Evolutionary conservation across 1,140 invertebrate genomes (phyloP).

Genomic region (Aphelinus certus): DNA sequence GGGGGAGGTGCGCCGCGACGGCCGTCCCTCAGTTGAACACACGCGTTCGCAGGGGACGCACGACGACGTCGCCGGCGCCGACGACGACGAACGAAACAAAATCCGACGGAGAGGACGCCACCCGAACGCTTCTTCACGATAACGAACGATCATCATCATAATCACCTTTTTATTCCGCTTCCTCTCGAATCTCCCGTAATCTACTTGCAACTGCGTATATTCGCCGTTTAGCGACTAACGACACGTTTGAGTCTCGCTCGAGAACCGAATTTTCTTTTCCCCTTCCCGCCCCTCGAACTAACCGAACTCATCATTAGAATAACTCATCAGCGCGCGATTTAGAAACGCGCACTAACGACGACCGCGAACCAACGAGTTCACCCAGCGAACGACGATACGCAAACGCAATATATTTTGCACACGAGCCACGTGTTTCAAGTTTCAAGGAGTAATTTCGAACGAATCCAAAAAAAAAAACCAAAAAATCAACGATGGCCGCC

Average conservation of each 20-base stretch:
- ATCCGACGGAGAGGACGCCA: conserved; percentile 28
- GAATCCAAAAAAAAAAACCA: background rate
- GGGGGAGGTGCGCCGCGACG: conserved; percentile 46
- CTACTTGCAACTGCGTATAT: too few relatives aligned
- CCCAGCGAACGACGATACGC: conserved; percentile 3
- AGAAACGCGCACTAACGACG: background rate
- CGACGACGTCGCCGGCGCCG: conserved; percentile 45
- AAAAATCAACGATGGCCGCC: conserved; percentile 51
- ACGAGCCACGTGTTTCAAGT: background rate
- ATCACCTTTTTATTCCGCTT: background rate
- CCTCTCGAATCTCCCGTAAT: too few relatives aligned
- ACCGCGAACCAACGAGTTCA: background rate
- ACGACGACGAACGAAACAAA: conserved; percentile 37
- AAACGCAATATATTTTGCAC: too few relatives aligned
- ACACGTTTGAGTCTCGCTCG: too few relatives aligned
- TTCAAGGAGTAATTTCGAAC: too few relatives aligned
- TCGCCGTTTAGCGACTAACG: too few relatives aligned
- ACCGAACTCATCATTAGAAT: too few relatives aligned
- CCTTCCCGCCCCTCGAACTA: background rate
- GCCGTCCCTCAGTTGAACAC: conserved; percentile 56
- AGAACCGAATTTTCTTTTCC: too few relatives aligned
- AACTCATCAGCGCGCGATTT: too few relatives aligned
- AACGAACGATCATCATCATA: background rate
- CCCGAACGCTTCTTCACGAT: conserved; percentile 18
- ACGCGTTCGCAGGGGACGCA: conserved; percentile 60